Evolutionary conservation across 2,888 invertebrate species (phyloP).

Genomic region (Cremastinae sp.): DNA sequence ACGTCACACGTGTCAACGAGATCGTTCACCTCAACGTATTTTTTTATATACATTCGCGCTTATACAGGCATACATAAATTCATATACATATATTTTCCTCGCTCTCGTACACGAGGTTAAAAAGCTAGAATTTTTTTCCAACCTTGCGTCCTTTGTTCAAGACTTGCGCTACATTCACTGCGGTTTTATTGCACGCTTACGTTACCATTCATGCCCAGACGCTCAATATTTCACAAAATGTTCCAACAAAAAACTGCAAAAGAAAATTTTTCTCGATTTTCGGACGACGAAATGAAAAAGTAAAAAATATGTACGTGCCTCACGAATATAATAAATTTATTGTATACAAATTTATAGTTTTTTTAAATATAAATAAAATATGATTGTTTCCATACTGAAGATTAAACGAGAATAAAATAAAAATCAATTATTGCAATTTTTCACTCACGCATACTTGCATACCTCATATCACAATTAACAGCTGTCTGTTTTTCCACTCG

Average conservation of each 20-base stretch:
- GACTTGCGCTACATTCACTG: neutral
- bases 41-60: too few species aligned
- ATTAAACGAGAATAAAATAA: slow-evolving; percentile 9
- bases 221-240: slow-evolving; percentile 32
- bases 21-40: slow-evolving; percentile 21
- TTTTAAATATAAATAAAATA: slow-evolving; percentile 64
- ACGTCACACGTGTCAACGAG: slow-evolving; percentile 44
- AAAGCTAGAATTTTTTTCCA: slow-evolving; percentile 12
- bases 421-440: neutral
- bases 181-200: slow-evolving; percentile 51
- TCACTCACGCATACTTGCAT: slow-evolving; percentile 55
- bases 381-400: slow-evolving; percentile 32
- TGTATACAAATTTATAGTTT: slow-evolving; percentile 57
- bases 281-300: too few species aligned
- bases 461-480: slow-evolving; percentile 77
- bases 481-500: slow-evolving; percentile 71
- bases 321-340: too few species aligned
- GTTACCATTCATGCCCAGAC: slow-evolving; percentile 24
- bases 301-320: too few species aligned
- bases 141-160: slow-evolving; percentile 2
- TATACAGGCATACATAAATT: slow-evolving; percentile 19
- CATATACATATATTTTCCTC: slow-evolving; percentile 12
- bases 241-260: slow-evolving; percentile 57
- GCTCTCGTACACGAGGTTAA: slow-evolving; percentile 11
- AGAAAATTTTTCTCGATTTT: neutral